Evolutionary conservation across 1,140 invertebrate species (phyloP), one percentile per base, ranked within the genome.

Genomic region (Drosophila tropicalis): DNA sequence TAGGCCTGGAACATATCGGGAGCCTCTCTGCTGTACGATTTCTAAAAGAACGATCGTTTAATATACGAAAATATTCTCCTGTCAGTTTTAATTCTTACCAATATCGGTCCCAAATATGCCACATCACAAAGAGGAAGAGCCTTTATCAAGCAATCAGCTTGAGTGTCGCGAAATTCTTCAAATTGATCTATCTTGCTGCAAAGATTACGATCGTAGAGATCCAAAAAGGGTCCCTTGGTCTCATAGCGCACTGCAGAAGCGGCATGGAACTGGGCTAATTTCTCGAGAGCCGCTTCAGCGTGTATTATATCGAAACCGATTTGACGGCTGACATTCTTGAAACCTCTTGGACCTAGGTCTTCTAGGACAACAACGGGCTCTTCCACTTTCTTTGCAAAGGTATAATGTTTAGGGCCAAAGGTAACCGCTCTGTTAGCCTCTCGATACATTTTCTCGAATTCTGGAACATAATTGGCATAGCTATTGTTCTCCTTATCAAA

Each of bases 231-330:
- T 5, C 83, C 89, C 5, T 82, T 70, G 0, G 66, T 51, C 15
- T 84, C 68, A 39, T 60, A 90, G 1, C 67, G 70, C 4, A 84
- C 65, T 1, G 94, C 92, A 0, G 94, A 94, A 4, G 92, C 87
- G 0, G 94, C 94, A 79, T 95, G 94, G 64, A 94, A 94, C 64
- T 84, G 92, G 0, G 93, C 94, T 56, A 95, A 69, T 67, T 93
- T 93, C n/a, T 92, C 85, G 9, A 95, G 70, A 2, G 93, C 93
- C 4, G 93, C 70, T 64, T 92, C 68, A 6, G 91, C 91, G 67
- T 95, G 94, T 2, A 85, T 19, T 41, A 93, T 61, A 74, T 95
- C 94, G 34, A 95, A 90, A 12, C 94, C 94, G 25, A 71, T 39
- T 12, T 93, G 91, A 44, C 94, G 92, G 64, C 93, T 87, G 0